Base-by-base conservation (phyloP, 2,888 invertebrate genomes). In the Ernsta delagoae region DNA sequence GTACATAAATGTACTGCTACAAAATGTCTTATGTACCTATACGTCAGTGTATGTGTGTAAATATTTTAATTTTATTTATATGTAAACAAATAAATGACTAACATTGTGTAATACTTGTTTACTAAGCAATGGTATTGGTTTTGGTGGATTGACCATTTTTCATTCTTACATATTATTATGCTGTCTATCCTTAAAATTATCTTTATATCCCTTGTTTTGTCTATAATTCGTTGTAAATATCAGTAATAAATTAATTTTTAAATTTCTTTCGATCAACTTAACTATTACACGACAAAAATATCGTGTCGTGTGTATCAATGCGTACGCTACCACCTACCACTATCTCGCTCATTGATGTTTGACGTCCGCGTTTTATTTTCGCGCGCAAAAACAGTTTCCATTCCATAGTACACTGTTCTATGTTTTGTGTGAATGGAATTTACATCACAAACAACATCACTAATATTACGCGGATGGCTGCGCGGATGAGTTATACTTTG, bases 371-470 rank as follows among this genome's bases (percentile, higher is more conserved):
- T 75, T 77, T 83, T 79, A 79, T 84, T 83, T 79, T 77, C 63
- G 74, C 75, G 74, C 70, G 75, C 72, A 70, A 76, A 80, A 80
- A 79, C 75, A 77, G 59, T 16, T 31, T 31, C 31, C 31, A 31
- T 59, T 74, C 64, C 73, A 74, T 67, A 71, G 78, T 78, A 82
- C 80, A 83, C 74, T 71, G 72, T 70, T 71, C 72, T 73, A 50
- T 16, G 50, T 50, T 16, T 16, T 50, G 75, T 73, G 81, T 88
- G 85, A 88, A 88, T 88, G 86, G 83, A 83, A 84, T 77, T 75
- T 71, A 72, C 75, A 75, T 76, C 67, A 61, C 56, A 66, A 73
- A 74, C 71, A 57, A 53, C 68, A 67, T 61, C 59, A 50, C 48
- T 59, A 57, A 31, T 16, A 39, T 48, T 59, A 57, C 59, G 59